phyloP scores from a whole-genome alignment of 2,888 invertebrate genomes.

The Podabrus alpinus region DNA sequence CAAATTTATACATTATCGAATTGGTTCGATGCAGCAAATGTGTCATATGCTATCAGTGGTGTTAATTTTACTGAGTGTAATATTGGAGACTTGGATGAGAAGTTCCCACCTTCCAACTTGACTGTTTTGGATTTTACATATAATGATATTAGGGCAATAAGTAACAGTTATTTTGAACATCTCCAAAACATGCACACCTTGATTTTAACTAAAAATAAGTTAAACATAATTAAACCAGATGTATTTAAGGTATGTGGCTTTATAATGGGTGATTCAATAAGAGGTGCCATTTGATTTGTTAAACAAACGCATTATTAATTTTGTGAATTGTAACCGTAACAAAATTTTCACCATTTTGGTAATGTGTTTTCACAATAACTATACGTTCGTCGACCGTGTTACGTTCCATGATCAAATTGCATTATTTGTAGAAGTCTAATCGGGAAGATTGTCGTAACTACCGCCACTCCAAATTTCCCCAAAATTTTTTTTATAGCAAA shows the following conservation, averaged over 20 bases:
- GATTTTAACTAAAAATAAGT: slow-evolving; percentile 71
- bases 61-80: slow-evolving; percentile 4
- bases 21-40: slow-evolving; percentile 14
- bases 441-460: too few relatives aligned
- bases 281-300: too few relatives aligned
- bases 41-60: not conserved
- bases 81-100: not conserved
- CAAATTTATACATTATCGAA: slow-evolving; percentile 9
- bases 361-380: too few relatives aligned
- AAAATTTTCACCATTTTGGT: too few relatives aligned
- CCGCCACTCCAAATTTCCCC: too few relatives aligned
- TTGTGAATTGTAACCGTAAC: too few relatives aligned
- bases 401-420: too few relatives aligned
- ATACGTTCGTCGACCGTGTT: too few relatives aligned
- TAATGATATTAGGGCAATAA: slow-evolving; percentile 68
- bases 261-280: too few relatives aligned
- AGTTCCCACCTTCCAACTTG: slow-evolving; percentile 60
- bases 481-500: too few relatives aligned
- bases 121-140: slow-evolving; percentile 64
- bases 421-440: too few relatives aligned
- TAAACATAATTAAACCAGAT: slow-evolving; percentile 65
- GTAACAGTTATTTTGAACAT: slow-evolving; percentile 65
- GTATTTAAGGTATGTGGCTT: slow-evolving; percentile 67
- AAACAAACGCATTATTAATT: too few relatives aligned
- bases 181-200: slow-evolving; percentile 65